Evolutionary conservation across 2,113 vertebrate species (phyloP), one percentile per base, ranked within the genome.

Genomic region (Mormyrus lacerda): DNA sequence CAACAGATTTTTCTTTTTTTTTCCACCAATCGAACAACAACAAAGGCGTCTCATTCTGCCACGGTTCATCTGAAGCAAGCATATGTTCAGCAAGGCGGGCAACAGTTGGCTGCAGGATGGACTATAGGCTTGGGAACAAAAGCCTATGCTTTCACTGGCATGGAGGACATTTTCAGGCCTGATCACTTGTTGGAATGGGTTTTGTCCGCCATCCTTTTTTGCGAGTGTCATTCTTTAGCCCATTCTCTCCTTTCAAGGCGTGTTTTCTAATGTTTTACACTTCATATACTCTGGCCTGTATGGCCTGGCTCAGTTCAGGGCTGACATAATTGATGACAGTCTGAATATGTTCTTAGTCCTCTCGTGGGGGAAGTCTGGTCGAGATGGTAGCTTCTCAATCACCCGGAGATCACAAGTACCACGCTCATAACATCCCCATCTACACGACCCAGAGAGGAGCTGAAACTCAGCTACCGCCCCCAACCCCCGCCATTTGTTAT

Each of bases 181-280:
- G 96, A 92, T 97, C 96, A 96, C 96, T 97, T 96, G 95, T 96
- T 96, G 95, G 94, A 95, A 95, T 93, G 89, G 82, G 89, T 93
- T 95, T 97, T 97, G 96, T 96, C 96, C 96, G 95, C 95, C 94
- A 94, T 94, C 95, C 96, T 96, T 95, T 93, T 95, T 93, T 95
- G 94, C 95, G 94, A 95, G 96, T 89, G 90, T 95, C 95, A 95
- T 95, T 94, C 95, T 95, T 91, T 76, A 89, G 92, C 95, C 95
- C 93, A 94, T 90, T 90, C 17, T 95, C 93, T 94, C 89, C 95
- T 96, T 97, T 96, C 96, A 96, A 97, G 96, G 97, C 96, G 95
- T 95, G 96, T 96, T 96, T 94, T 95, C 94, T 95, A 95, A 96
- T 97, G 96, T 98, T 98, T 98, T 97, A 97, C 97, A 99, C 97